A percentile compares a stretch with the other conserved stretches of the same genome.
These are phyloP conservation scores for Hylyphantes graminicola DNA, from an alignment of 1,140 invertebrate species.

Conservation along the genomic window DNA sequence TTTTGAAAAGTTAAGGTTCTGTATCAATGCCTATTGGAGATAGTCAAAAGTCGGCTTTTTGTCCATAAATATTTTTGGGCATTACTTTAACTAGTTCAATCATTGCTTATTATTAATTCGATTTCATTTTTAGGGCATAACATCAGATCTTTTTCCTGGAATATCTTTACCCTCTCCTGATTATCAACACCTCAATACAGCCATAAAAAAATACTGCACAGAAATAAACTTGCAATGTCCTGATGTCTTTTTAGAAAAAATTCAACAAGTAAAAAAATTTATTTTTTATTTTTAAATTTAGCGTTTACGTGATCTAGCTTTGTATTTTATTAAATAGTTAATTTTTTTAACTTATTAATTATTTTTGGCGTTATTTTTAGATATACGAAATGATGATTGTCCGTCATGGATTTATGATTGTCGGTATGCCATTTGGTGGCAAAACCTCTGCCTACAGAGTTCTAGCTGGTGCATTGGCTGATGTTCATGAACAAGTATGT, in stretches of 20 bases:
- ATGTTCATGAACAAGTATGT: conserved; percentile 82
- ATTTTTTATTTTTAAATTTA: not conserved
- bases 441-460: conserved; percentile 84
- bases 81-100: too few relatives aligned
- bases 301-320: not conserved
- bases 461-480: conserved; percentile 80
- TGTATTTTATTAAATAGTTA: conserved; percentile 4
- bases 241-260: conserved; percentile 87
- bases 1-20: too few relatives aligned
- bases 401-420: conserved; percentile 81
- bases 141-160: conserved; percentile 90
- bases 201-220: conserved; percentile 72
- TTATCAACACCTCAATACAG: conserved; percentile 70
- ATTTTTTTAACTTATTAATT: not conserved
- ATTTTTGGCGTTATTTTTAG: conserved; percentile 50
- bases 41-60: too few relatives aligned
- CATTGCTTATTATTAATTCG: too few relatives aligned
- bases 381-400: conserved; percentile 97
- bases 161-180: conserved; percentile 80
- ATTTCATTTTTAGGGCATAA: conserved; percentile 78
- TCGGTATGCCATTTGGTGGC: conserved; percentile 90
- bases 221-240: conserved; percentile 85
- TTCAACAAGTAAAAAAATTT: conserved; percentile 75
- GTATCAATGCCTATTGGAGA: too few relatives aligned
- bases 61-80: too few relatives aligned